Conservation (phyloP, 2,113 vertebrate species). For the Oreochromis aureus region DNA sequence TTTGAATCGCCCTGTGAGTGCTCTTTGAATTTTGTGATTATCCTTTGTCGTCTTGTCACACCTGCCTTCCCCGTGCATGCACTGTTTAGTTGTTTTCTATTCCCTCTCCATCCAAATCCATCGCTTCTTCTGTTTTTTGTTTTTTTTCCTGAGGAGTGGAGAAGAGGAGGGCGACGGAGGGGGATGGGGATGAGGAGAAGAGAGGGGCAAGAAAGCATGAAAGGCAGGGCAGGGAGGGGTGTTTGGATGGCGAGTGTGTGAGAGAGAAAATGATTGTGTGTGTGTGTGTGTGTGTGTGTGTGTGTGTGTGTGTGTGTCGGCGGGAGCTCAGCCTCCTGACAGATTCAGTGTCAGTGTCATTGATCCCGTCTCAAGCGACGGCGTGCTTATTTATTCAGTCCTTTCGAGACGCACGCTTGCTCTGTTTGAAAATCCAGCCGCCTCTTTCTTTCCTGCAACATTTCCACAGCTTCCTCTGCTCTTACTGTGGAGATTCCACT, state of each 20-base stretch:
- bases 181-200: conserved; percentile 1
- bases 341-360: conserved; percentile 24
- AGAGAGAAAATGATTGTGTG: conserved; percentile 10
- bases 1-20: not conserved
- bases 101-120: not conserved
- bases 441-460: not conserved
- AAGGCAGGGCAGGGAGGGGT: not conserved
- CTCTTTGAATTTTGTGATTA: conserved; percentile 9
- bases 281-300: not conserved
- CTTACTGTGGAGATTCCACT: not conserved
- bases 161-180: not conserved
- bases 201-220: conserved; percentile 22
- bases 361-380: conserved; percentile 32
- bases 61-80: not conserved
- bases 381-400: conserved; percentile 38
- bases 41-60: conserved; percentile 18
- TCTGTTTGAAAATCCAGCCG: not conserved
- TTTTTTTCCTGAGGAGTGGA: not conserved
- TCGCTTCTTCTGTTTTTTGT: not conserved
- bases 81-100: not conserved
- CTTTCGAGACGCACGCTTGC: conserved; percentile 6
- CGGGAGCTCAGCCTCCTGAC: conserved; percentile 16
- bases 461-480: not conserved
- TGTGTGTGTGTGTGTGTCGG: not conserved
- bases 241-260: not conserved